A percentile compares a stretch with the other conserved stretches of the same genome.
Conservation (phyloP, 2,888 invertebrate species). For the Hartigia nigra region DNA sequence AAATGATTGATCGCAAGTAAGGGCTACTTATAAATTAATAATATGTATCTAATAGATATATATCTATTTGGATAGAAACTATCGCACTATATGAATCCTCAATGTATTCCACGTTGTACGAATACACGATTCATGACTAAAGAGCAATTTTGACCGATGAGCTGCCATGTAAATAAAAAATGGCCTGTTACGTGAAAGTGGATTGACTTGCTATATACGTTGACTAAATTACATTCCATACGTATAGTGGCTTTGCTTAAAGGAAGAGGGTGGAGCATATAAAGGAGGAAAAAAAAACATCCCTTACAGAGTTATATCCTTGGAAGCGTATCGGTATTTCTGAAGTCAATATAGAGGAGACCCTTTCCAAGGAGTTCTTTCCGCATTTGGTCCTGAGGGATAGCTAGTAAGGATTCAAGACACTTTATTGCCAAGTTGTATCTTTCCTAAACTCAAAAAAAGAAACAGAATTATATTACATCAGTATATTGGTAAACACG, state of each 20-base stretch:
- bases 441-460: constrained; percentile 33
- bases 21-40: neutral
- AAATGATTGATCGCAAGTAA: neutral
- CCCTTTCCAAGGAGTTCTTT: constrained; percentile 26
- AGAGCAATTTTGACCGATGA: neutral
- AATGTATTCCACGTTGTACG: no score
- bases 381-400: constrained; percentile 31
- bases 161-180: neutral
- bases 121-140: neutral
- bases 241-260: neutral
- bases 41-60: no score
- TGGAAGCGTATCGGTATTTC: constrained; percentile 41
- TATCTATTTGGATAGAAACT: no score
- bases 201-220: neutral
- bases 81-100: no score
- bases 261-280: neutral
- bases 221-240: neutral
- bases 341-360: constrained; percentile 35
- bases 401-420: constrained; percentile 39
- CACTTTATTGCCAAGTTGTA: constrained; percentile 44
- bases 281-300: neutral
- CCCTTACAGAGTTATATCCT: constrained; percentile 15
- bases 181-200: neutral
- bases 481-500: neutral
- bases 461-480: constrained; percentile 31